Conservation (phyloP, 2,888 invertebrate genomes). For the Julus scanicus region DNA sequence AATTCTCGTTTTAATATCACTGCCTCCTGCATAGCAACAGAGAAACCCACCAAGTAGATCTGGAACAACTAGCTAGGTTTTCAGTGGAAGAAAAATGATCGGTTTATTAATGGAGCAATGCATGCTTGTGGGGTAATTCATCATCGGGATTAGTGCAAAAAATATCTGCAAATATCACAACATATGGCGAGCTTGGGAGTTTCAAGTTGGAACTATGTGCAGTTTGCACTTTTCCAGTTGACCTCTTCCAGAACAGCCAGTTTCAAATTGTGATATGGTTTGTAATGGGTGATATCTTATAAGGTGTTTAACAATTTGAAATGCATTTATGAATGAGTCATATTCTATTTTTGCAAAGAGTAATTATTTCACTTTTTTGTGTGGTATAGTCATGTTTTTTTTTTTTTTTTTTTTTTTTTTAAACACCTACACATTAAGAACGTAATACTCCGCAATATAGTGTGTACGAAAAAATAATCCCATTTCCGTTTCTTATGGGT, state of each 20-base stretch:
- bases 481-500: constrained; percentile 17
- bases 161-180: constrained; percentile 17
- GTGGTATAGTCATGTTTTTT: too few species aligned
- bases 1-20: constrained; percentile 23
- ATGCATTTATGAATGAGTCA: not conserved
- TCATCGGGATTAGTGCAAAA: constrained; percentile 27
- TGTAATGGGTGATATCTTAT: too few species aligned
- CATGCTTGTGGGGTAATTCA: constrained; percentile 39
- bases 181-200: not conserved
- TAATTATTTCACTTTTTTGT: not conserved
- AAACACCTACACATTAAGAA: not conserved
- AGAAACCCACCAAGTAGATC: not conserved
- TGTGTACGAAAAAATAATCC: not conserved
- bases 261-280: not conserved
- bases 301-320: too few species aligned
- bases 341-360: not conserved
- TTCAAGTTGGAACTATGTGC: not conserved
- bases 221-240: not conserved
- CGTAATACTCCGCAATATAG: not conserved
- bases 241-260: not conserved
- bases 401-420: not conserved
- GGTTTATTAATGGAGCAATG: constrained; percentile 42
- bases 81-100: constrained; percentile 32
- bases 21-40: constrained; percentile 13
- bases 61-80: constrained; percentile 1